phyloP scores from a whole-genome alignment of 1,140 invertebrate species.

The Dendroctonus ponderosae region DNA sequence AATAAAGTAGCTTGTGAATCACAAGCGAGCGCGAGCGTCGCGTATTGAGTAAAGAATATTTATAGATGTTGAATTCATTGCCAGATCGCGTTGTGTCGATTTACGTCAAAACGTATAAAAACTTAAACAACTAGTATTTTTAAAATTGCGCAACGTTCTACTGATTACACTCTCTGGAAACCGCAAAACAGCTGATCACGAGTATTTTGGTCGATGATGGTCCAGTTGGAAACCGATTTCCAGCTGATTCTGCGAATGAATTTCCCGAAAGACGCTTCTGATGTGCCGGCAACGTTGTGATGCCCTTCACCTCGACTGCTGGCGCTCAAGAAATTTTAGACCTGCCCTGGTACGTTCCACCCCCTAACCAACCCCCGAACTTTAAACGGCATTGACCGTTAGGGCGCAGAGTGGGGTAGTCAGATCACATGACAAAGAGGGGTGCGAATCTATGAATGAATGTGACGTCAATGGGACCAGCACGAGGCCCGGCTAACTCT shows the following conservation, averaged over 20 bases:
- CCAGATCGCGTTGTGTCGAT: not conserved
- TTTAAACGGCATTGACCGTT: constrained; percentile 26
- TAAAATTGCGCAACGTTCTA: constrained; percentile 18
- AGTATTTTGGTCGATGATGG: constrained; percentile 11
- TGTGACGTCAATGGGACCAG: constrained; percentile 22
- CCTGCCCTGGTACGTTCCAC: not conserved
- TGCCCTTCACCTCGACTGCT: constrained; percentile 17
- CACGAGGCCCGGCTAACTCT: constrained; percentile 23
- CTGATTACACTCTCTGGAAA: constrained; percentile 7
- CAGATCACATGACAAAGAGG: constrained; percentile 26
- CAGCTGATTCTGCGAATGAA: not conserved
- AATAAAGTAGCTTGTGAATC: constrained; percentile 1
- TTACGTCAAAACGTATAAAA: not conserved
- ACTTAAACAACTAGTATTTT: constrained; percentile 4
- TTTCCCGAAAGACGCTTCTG: not conserved
- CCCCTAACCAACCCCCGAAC: constrained; percentile 3
- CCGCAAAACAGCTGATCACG: constrained; percentile 10
- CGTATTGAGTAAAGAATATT: constrained; percentile 2
- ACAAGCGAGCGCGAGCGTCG: not conserved
- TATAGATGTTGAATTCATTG: constrained; percentile 17
- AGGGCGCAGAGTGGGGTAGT: not conserved
- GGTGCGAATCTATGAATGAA: constrained; percentile 33
- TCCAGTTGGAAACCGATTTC: not conserved
- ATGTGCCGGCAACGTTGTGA: constrained; percentile 3
- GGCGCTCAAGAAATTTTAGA: not conserved